These are phyloP conservation scores for Amiota minor DNA, from an alignment of 2,888 invertebrate genomes.

Conservation along the genomic window DNA sequence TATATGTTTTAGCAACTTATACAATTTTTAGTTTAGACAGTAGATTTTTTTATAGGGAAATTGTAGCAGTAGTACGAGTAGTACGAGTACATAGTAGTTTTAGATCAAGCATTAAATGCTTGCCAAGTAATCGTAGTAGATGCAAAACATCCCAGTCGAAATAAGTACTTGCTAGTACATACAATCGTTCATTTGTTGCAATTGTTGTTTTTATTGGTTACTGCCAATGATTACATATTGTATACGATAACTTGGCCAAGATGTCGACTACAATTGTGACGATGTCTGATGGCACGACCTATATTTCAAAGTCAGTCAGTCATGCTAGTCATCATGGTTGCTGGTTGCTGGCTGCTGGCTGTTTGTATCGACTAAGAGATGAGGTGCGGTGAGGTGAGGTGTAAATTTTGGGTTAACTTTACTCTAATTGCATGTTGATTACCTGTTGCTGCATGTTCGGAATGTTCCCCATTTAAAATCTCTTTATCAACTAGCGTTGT, in stretches of 20 bases:
- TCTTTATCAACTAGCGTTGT: neutral
- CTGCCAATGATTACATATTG: too few relatives aligned
- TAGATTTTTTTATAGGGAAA: too few relatives aligned
- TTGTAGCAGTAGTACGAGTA: too few relatives aligned
- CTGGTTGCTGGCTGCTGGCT: conserved; percentile 43
- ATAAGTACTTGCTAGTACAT: too few relatives aligned
- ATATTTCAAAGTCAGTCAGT: conserved; percentile 65
- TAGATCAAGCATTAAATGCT: too few relatives aligned
- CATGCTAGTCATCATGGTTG: conserved; percentile 36
- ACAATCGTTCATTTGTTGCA: too few relatives aligned
- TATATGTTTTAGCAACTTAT: conserved; percentile 29
- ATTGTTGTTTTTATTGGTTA: too few relatives aligned
- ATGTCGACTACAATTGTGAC: neutral
- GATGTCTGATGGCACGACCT: conserved; percentile 41
- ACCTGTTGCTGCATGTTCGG: conserved; percentile 23
- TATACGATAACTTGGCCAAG: neutral
- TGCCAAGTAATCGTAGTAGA: too few relatives aligned
- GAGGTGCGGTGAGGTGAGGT: neutral
- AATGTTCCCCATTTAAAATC: neutral
- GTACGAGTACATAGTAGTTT: too few relatives aligned
- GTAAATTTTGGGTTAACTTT: neutral
- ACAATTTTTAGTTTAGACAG: conserved; percentile 35
- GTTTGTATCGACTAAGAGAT: conserved; percentile 31
- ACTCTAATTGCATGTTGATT: conserved; percentile 62
- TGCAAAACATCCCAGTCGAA: too few relatives aligned